A percentile compares a stretch with the other conserved stretches of the same genome.
These are phyloP conservation scores for Agonopterix alstromeriana DNA, from an alignment of 2,888 invertebrate species.

Conservation along the genomic window DNA sequence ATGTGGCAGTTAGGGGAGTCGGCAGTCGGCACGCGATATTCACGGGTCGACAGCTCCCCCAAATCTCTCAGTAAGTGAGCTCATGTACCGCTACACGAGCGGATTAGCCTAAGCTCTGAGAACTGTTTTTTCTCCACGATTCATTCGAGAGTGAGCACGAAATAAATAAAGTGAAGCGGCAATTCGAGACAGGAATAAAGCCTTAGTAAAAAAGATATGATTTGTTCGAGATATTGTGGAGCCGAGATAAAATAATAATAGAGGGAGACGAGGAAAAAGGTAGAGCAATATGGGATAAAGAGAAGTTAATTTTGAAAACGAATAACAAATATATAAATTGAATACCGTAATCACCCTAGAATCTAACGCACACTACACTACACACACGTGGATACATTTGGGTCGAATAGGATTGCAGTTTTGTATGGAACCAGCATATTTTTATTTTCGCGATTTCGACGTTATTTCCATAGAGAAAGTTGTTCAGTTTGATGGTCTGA, in stretches of 20 bases:
- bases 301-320: no score
- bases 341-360: no score
- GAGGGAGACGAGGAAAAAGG: no score
- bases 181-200: conserved; percentile 32
- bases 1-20: conserved; percentile 15
- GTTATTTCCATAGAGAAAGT: no score
- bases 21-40: conserved; percentile 15
- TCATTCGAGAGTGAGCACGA: conserved; percentile 38
- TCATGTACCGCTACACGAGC: conserved; percentile 38
- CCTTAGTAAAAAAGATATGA: conserved; percentile 25
- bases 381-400: no score
- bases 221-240: conserved; percentile 17
- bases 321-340: no score
- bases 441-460: no score
- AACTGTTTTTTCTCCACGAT: conserved; percentile 49
- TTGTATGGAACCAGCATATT: no score
- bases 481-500: no score
- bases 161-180: conserved; percentile 39
- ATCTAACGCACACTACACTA: no score
- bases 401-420: no score
- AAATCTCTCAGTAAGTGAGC: conserved; percentile 50
- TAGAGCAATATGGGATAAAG: no score
- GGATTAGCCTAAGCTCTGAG: conserved; percentile 50
- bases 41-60: conserved; percentile 30
- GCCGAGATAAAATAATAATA: background rate